Percentiles rank a stretch among this genome's conserved stretches.
These are phyloP conservation scores for Lasaia peninsularis DNA, from an alignment of 1,140 invertebrate genomes.

Conservation along the genomic window DNA sequence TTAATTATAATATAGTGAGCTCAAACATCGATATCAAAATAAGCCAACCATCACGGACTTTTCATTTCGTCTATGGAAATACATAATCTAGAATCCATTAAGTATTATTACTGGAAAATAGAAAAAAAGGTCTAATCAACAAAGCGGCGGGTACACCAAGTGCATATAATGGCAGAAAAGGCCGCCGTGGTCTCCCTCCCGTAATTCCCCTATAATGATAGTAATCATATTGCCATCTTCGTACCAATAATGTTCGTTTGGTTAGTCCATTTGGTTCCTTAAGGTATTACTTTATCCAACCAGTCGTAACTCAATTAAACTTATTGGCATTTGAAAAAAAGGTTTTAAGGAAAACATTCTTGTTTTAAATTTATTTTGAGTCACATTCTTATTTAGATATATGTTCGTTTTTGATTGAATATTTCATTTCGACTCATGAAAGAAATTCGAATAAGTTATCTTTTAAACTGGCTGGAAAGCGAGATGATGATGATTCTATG, in stretches of 20 bases:
- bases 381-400: no score
- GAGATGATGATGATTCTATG: no score
- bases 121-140: slow-evolving; percentile 49
- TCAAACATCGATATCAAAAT: no score
- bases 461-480: no score
- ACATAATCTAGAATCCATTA: slow-evolving; percentile 32
- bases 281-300: neutral
- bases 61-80: slow-evolving; percentile 16
- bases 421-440: no score
- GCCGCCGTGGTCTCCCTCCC: slow-evolving; percentile 19
- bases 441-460: no score
- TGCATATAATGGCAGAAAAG: slow-evolving; percentile 51
- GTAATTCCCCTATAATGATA: slow-evolving; percentile 61
- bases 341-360: no score
- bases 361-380: no score
- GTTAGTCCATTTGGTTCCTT: neutral
- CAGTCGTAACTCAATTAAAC: no score
- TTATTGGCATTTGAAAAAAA: no score
- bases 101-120: slow-evolving; percentile 31
- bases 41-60: slow-evolving; percentile 1
- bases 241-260: slow-evolving; percentile 23
- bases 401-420: no score
- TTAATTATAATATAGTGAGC: no score
- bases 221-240: slow-evolving; percentile 70
- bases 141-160: slow-evolving; percentile 53